These are phyloP conservation scores for Leuciscus idus DNA, from an alignment of 2,113 vertebrate species.

Conservation along the genomic window DNA sequence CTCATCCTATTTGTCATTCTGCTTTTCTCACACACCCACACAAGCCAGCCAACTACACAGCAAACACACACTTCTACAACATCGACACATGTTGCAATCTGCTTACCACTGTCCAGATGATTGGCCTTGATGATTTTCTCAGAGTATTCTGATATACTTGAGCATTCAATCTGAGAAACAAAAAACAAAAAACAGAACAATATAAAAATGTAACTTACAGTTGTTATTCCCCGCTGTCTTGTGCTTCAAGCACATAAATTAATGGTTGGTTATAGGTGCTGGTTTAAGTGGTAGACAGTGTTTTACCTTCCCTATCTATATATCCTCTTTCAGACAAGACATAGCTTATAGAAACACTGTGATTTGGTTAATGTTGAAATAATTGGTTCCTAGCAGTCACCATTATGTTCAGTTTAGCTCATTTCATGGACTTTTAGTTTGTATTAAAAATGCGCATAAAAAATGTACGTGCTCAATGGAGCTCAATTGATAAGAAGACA, in stretches of 20 bases:
- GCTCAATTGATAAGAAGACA: no score
- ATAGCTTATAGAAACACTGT: no score
- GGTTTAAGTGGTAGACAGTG: not conserved
- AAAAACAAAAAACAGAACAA: conserved; percentile 26
- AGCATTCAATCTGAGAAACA: conserved; percentile 90
- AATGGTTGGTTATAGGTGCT: not conserved
- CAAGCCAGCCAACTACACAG: not conserved
- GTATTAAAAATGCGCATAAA: no score
- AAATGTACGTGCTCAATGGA: no score
- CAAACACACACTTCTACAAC: not conserved
- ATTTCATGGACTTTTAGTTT: no score
- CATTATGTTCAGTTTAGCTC: no score
- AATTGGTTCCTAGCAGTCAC: no score
- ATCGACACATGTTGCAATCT: not conserved
- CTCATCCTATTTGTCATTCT: conserved; percentile 2
- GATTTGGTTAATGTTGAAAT: no score
- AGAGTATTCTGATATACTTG: conserved; percentile 97
- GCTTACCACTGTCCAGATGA: conserved; percentile 94
- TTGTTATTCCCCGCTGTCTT: no score
- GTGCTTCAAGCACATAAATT: no score
- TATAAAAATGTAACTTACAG: not conserved
- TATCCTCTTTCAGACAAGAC: not conserved
- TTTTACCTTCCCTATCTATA: not conserved
- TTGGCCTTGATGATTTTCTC: conserved; percentile 99
- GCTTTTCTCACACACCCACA: conserved; percentile 11